A percentile compares a stretch with the other conserved stretches of the same genome.
Conservation (phyloP, 1,140 invertebrate genomes). For the Heliconius hewitsoni region DNA sequence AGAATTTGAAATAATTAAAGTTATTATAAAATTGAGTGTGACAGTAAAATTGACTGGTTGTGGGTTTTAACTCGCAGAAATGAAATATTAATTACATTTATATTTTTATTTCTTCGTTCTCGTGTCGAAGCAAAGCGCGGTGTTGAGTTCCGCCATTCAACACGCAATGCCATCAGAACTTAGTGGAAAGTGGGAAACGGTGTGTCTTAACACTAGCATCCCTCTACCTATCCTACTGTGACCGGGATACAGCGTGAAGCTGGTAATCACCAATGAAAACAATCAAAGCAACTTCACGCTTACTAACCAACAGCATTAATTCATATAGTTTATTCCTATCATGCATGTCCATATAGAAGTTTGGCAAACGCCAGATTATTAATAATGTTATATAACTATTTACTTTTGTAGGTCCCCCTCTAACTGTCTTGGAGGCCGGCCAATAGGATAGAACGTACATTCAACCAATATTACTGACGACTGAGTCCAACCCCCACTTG, state of each 20-base stretch:
- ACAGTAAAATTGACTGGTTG: too few relatives aligned
- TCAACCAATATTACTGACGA: not conserved
- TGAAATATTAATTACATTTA: too few relatives aligned
- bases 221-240: not conserved
- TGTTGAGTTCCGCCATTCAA: too few relatives aligned
- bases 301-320: not conserved
- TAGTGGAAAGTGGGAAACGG: not conserved
- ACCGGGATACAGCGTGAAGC: not conserved
- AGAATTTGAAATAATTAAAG: too few relatives aligned
- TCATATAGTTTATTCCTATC: not conserved
- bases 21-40: too few relatives aligned
- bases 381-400: conserved; percentile 7
- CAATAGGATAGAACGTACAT: conserved; percentile 8
- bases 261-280: not conserved
- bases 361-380: conserved; percentile 7
- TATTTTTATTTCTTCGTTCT: too few relatives aligned
- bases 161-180: too few relatives aligned
- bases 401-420: not conserved
- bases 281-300: not conserved
- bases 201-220: not conserved
- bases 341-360: not conserved
- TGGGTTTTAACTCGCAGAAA: too few relatives aligned
- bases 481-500: not conserved
- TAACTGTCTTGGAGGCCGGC: not conserved
- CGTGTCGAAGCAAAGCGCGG: too few relatives aligned